A percentile compares a stretch with the other conserved stretches of the same genome.
These are phyloP conservation scores for Eolophus roseicapilla DNA, from an alignment of 2,113 vertebrate genomes.

Conservation along the genomic window DNA sequence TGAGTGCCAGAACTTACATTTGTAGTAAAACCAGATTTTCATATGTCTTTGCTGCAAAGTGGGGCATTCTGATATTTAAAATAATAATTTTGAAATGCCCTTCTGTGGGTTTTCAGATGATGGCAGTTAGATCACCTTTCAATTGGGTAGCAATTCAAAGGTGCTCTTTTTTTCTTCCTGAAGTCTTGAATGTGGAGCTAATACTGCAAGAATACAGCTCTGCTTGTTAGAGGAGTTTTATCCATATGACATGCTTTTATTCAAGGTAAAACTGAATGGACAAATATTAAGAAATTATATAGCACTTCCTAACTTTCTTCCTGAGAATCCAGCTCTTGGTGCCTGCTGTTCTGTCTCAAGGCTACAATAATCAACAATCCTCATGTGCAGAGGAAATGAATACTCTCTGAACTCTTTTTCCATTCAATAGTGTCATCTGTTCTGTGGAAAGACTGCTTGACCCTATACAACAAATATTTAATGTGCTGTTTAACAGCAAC, in stretches of 20 bases:
- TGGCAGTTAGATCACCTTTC: not conserved
- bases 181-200: not conserved
- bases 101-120: not conserved
- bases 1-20: not conserved
- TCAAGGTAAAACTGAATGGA: not conserved
- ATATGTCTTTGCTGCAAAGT: not conserved
- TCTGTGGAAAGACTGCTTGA: not conserved
- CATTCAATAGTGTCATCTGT: not conserved
- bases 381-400: not conserved
- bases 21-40: not conserved
- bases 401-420: not conserved
- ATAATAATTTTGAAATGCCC: not conserved
- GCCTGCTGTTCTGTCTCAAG: not conserved
- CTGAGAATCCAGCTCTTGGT: not conserved
- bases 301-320: not conserved
- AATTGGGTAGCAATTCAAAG: not conserved
- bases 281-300: not conserved
- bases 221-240: not conserved
- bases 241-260: not conserved
- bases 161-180: not conserved
- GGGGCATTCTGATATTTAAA: not conserved
- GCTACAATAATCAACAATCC: not conserved
- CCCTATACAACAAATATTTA: not conserved
- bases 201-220: not conserved
- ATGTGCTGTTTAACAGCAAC: not conserved